phyloP scores from a whole-genome alignment of 1,140 invertebrate genomes.

The Drosophila nasuta region DNA sequence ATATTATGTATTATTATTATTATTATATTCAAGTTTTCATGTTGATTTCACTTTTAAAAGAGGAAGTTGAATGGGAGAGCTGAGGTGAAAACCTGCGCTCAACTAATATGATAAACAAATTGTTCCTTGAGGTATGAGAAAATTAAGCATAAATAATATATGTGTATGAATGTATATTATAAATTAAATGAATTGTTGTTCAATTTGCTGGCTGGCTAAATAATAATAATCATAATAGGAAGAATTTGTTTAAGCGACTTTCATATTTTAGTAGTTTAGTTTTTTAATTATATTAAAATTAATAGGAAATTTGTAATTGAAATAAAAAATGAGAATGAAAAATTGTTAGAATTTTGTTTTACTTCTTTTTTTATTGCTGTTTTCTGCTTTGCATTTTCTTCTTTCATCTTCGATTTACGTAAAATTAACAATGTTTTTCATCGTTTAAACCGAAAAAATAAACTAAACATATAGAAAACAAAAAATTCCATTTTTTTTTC shows the following conservation, averaged over 20 bases:
- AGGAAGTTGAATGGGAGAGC: constrained; percentile 39
- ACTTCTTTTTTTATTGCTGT: constrained; percentile 29
- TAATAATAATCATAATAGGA: constrained; percentile 59
- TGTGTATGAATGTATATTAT: constrained; percentile 52
- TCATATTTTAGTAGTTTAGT: constrained; percentile 36
- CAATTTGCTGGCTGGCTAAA: constrained; percentile 57
- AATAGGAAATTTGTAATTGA: constrained; percentile 68
- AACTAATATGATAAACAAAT: constrained; percentile 56
- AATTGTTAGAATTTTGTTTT: constrained; percentile 47
- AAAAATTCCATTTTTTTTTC: constrained; percentile 64
- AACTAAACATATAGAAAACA: constrained; percentile 77
- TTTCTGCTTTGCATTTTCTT: constrained; percentile 46
- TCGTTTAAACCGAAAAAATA: constrained; percentile 58
- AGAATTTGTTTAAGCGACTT: constrained; percentile 60
- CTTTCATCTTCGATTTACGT: constrained; percentile 52
- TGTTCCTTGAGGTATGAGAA: constrained; percentile 71
- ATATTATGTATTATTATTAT: constrained; percentile 66
- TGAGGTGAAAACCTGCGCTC: constrained; percentile 11
- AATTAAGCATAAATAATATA: constrained; percentile 65
- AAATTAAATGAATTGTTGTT: constrained; percentile 41
- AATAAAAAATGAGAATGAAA: constrained; percentile 52
- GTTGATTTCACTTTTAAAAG: constrained; percentile 36
- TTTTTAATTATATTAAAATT: constrained; percentile 61
- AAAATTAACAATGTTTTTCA: constrained; percentile 60
- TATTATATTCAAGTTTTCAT: constrained; percentile 49